These are phyloP conservation scores for Pipistrellus nathusii DNA, from an alignment of 2,797 vertebrate species.

Conservation along the genomic window DNA sequence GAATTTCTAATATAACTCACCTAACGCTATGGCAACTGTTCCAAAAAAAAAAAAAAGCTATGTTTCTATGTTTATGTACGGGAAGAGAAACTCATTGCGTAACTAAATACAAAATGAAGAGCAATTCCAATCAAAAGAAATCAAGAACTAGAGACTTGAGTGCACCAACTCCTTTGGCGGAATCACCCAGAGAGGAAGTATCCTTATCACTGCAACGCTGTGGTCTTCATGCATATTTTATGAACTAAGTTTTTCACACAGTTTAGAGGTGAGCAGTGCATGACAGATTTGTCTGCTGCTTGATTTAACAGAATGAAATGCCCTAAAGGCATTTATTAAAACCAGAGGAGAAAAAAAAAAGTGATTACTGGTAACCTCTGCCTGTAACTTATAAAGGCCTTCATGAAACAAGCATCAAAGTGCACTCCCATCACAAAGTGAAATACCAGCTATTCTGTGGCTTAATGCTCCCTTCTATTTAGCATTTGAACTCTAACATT, in stretches of 20 bases:
- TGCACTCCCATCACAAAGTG: slow-evolving; percentile 46
- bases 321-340: slow-evolving; percentile 82
- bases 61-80: slow-evolving; percentile 28
- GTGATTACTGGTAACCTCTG: slow-evolving; percentile 64
- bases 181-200: slow-evolving; percentile 74
- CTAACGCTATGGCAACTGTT: background rate
- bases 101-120: slow-evolving; percentile 77
- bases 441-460: background rate
- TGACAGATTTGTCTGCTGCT: slow-evolving; percentile 78
- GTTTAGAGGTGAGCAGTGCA: slow-evolving; percentile 76
- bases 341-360: slow-evolving; percentile 67
- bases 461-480: background rate
- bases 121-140: slow-evolving; percentile 67
- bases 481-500: background rate
- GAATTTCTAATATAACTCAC: background rate
- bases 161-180: slow-evolving; percentile 71
- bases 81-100: slow-evolving; percentile 75
- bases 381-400: slow-evolving; percentile 57
- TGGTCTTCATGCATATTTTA: slow-evolving; percentile 83
- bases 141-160: slow-evolving; percentile 71
- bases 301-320: slow-evolving; percentile 79
- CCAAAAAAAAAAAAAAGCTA: background rate
- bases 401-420: slow-evolving; percentile 60
- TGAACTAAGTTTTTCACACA: slow-evolving; percentile 76
- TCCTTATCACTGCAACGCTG: slow-evolving; percentile 72